Conservation (phyloP, 2,797 vertebrate genomes). For the Peromyscus aztecus region DNA sequence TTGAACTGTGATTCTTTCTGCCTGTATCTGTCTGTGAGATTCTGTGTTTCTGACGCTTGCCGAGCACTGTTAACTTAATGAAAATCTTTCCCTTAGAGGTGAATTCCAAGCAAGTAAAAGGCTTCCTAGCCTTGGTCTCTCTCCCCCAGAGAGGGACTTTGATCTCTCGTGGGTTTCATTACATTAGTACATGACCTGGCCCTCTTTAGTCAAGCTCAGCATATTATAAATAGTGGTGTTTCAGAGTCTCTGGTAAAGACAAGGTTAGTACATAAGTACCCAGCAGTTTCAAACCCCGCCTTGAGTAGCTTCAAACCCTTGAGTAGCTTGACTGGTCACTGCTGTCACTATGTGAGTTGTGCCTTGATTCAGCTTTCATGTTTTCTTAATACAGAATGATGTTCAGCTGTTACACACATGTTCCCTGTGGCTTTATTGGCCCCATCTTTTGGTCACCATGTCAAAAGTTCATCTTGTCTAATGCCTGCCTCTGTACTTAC, state of each 20-base stretch:
- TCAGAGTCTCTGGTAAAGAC: constrained; percentile 32
- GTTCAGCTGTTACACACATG: not conserved
- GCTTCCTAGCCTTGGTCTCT: not conserved
- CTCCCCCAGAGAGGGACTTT: not conserved
- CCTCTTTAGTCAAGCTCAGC: constrained; percentile 17
- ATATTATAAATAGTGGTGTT: not conserved
- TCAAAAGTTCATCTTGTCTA: constrained; percentile 17
- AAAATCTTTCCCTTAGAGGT: constrained; percentile 73
- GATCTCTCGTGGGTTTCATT: constrained; percentile 15
- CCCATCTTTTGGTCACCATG: not conserved
- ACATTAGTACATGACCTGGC: not conserved
- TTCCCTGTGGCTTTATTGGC: not conserved
- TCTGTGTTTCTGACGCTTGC: constrained; percentile 85
- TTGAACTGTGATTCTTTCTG: constrained; percentile 85
- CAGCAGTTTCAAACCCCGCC: not conserved
- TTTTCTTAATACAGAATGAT: not conserved
- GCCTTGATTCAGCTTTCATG: not conserved
- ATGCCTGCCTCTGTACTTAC: not conserved
- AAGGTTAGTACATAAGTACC: not conserved
- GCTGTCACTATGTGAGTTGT: not conserved
- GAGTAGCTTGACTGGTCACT: constrained; percentile 21
- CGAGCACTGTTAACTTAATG: constrained; percentile 73
- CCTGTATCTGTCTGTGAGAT: constrained; percentile 87
- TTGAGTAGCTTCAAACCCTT: no score
- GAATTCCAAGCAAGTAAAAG: constrained; percentile 29